Percentiles rank a stretch among this genome's conserved stretches.
Conservation (phyloP, 2,113 vertebrate species). For the Terrapene triunguis region DNA sequence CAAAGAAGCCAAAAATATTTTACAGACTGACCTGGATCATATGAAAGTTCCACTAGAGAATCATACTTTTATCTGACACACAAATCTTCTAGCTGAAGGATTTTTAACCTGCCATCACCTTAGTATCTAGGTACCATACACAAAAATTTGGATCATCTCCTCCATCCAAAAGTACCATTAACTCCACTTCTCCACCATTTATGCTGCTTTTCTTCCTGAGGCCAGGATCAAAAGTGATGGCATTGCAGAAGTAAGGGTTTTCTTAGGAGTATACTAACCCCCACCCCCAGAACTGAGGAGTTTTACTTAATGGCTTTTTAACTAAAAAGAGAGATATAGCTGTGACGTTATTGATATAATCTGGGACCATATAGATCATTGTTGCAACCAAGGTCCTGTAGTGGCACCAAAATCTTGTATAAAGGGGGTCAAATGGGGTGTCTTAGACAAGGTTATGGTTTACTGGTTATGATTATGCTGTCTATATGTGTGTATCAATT, state of each 20-base stretch:
- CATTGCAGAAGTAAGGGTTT: not conserved
- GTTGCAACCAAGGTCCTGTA: too few relatives aligned
- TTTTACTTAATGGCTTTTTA: not conserved
- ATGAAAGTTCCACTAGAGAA: not conserved
- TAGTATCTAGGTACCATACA: not conserved
- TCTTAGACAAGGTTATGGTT: too few relatives aligned
- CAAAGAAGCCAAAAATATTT: not conserved
- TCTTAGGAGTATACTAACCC: not conserved
- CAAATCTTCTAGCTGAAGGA: not conserved
- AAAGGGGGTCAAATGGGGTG: too few relatives aligned
- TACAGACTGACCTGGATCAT: not conserved
- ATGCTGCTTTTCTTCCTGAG: not conserved
- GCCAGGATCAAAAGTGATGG: not conserved
- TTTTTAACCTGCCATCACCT: not conserved
- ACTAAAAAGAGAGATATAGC: not conserved
- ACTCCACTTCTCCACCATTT: not conserved
- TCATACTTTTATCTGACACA: fast-evolving
- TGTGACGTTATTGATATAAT: too few relatives aligned
- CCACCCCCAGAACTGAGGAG: not conserved
- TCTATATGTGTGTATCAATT: too few relatives aligned
- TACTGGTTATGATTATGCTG: too few relatives aligned
- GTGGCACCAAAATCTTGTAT: too few relatives aligned
- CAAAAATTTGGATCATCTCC: not conserved
- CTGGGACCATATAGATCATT: too few relatives aligned
- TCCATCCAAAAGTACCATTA: not conserved